phyloP scores from a whole-genome alignment of 2,888 invertebrate genomes.

The Agrotis segetum region DNA sequence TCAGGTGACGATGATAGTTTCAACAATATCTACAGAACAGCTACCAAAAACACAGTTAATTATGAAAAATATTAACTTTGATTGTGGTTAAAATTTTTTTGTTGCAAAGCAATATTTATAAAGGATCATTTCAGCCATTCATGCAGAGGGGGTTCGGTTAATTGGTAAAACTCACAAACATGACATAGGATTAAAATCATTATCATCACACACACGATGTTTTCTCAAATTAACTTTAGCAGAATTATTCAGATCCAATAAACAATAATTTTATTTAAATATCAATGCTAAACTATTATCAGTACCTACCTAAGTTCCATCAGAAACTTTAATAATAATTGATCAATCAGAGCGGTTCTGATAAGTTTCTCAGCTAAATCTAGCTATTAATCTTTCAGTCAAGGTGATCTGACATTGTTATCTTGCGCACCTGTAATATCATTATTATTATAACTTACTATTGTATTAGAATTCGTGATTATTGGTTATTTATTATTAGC shows the following conservation, averaged over 20 bases:
- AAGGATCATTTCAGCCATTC: too few relatives aligned
- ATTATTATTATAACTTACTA: conserved; percentile 7
- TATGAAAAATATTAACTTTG: too few relatives aligned
- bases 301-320: conserved; percentile 11
- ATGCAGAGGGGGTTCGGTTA: too few relatives aligned
- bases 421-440: conserved; percentile 41
- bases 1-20: not conserved
- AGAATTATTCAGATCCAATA: not conserved
- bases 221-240: not conserved
- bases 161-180: too few relatives aligned
- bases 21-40: too few relatives aligned
- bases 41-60: too few relatives aligned
- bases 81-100: too few relatives aligned
- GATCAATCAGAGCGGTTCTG: conserved; percentile 54
- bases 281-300: conserved; percentile 10
- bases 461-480: conserved; percentile 6
- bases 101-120: too few relatives aligned
- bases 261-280: conserved; percentile 13
- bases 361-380: conserved; percentile 50
- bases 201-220: too few relatives aligned
- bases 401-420: conserved; percentile 49
- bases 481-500: too few relatives aligned
- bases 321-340: conserved; percentile 54
- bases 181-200: too few relatives aligned
- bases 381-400: conserved; percentile 48